Conservation (phyloP, 2,888 invertebrate species). For the Diabrotica balteata region DNA sequence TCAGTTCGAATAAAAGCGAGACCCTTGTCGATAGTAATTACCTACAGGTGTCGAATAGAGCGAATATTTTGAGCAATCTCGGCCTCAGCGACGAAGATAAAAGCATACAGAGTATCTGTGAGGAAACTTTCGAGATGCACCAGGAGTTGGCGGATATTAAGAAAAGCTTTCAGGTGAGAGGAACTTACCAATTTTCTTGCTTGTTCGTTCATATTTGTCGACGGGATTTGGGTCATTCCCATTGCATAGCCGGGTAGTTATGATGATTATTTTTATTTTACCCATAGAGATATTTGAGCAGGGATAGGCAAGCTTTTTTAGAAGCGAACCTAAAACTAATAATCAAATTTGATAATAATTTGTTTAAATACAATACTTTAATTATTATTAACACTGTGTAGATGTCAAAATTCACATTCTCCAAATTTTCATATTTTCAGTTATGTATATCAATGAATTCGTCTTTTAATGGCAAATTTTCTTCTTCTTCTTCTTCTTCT, state of each 20-base stretch:
- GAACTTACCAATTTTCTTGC: conserved; percentile 1
- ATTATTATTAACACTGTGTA: too few species aligned
- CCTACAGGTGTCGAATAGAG: conserved; percentile 35
- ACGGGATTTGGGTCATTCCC: background rate
- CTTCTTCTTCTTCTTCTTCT: too few species aligned
- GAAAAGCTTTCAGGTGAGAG: conserved; percentile 46
- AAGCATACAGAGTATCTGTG: conserved; percentile 46
- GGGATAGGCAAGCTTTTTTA: too few species aligned
- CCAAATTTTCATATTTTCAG: too few species aligned
- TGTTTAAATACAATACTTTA: too few species aligned
- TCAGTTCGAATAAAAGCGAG: conserved; percentile 24
- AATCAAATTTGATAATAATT: too few species aligned
- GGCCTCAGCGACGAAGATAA: conserved; percentile 44
- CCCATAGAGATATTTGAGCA: too few species aligned
- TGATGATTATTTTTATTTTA: background rate
- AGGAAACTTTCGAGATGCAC: conserved; percentile 49
- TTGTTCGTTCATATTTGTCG: background rate
- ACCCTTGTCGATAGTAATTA: conserved; percentile 10
- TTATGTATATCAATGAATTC: too few species aligned
- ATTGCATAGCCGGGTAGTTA: background rate
- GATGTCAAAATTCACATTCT: too few species aligned
- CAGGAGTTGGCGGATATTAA: conserved; percentile 43
- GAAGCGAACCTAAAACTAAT: too few species aligned
- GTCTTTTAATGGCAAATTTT: too few species aligned
- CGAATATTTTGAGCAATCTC: conserved; percentile 40